Conservation (phyloP, 2,888 invertebrate species). For the Pelosia muscerda region DNA sequence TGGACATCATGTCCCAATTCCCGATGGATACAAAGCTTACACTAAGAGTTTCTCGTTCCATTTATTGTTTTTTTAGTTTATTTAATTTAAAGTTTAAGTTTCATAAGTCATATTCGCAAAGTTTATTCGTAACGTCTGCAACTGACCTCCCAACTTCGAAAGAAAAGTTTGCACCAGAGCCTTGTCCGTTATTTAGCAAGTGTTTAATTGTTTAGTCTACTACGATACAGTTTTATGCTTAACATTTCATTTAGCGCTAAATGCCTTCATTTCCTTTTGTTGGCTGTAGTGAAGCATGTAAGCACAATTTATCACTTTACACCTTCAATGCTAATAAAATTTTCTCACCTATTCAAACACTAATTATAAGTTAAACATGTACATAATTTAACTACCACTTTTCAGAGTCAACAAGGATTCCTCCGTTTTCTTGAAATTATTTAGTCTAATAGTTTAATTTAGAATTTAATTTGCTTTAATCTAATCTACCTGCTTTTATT, state of each 20-base stretch:
- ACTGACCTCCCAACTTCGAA: not conserved
- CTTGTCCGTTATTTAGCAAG: not conserved
- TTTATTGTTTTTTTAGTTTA: not conserved
- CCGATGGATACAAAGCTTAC: too few relatives aligned
- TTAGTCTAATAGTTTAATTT: too few relatives aligned
- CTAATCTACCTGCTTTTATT: too few relatives aligned
- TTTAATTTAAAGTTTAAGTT: too few relatives aligned
- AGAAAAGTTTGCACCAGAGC: not conserved
- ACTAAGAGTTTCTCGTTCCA: too few relatives aligned
- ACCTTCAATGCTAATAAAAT: not conserved
- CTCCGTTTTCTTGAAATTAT: not conserved
- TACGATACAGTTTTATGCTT: not conserved
- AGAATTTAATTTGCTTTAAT: too few relatives aligned
- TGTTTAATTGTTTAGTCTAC: not conserved
- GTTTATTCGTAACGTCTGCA: too few relatives aligned
- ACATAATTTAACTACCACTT: not conserved
- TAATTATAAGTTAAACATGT: not conserved
- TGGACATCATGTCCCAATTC: too few relatives aligned
- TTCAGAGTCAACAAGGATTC: not conserved
- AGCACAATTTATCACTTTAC: not conserved
- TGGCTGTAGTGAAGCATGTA: not conserved
- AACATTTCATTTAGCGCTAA: not conserved
- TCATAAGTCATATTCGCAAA: too few relatives aligned
- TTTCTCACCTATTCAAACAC: constrained; percentile 1
- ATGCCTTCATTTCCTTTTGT: not conserved